Base-by-base conservation (phyloP, 2,797 vertebrate species). In the Lagocephalus sceleratus region DNA sequence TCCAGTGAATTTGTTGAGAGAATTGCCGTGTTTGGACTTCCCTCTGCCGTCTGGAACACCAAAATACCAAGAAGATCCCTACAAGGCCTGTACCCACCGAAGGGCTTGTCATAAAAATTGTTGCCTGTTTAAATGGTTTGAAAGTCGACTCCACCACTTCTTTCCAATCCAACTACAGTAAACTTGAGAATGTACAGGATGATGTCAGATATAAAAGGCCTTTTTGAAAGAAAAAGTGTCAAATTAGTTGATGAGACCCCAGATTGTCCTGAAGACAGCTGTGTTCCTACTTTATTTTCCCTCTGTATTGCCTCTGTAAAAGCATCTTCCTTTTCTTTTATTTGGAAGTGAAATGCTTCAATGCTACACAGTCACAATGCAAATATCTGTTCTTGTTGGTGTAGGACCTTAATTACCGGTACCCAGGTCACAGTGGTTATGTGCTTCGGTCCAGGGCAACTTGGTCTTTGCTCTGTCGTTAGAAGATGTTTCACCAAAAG, bases 131-230 rank as follows among this genome's bases (percentile, higher is more conserved):
- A 44, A 35, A 53, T 50, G 54, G 44, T 71, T 60, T 21, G 51
- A 69, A 71, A 55, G 25, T 20, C 47, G 17, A 51, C 46, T 52
- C 26, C 17, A 29, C 47, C 3, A 32, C 35, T 47, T 48, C 57
- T 54, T 56, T 66, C 46, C 39, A 68, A 66, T 72, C 17, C 58
- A 39, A 51, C 26, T 55, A 42, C 19, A 20, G 45, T 60, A 68
- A 78, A 72, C 69, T 71, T 67, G 52, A 70, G 66, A 76, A 78
- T 60, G 77, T 83, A 79, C 64, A 55, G 53, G 64, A 77, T 68
- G 73, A 77, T 79, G 76, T 83, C 71, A 81, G 64, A 66, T 8
- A 57, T 38, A 52, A 49, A 45, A 66, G 53, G 68, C 44, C 69
- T 69, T 56, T 69, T 52, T 26, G 26, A 54, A 52, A 42, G 50